Evolutionary conservation across 2,888 invertebrate genomes (phyloP).

Genomic region (Mythimna impura): DNA sequence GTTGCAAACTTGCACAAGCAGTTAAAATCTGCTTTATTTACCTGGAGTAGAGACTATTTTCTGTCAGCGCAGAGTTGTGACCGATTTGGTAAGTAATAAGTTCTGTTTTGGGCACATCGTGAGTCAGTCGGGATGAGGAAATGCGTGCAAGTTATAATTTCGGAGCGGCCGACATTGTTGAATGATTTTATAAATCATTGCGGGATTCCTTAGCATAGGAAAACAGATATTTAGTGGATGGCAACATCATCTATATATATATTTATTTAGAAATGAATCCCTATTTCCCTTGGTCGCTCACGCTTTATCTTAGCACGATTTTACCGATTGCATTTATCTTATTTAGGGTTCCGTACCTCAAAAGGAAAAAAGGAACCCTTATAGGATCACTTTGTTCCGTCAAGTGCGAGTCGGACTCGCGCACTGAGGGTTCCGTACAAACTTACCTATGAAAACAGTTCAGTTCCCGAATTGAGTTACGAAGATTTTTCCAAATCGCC

Average conservation of each 20-base stretch:
- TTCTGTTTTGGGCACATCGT: slow-evolving; percentile 88
- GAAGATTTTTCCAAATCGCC: no score
- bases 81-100: slow-evolving; percentile 83
- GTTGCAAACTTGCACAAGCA: slow-evolving; percentile 70
- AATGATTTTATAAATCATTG: slow-evolving; percentile 85
- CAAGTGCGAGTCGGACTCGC: no score
- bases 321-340: no score
- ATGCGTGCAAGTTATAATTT: slow-evolving; percentile 89
- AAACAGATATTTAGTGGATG: slow-evolving; percentile 64
- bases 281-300: no score
- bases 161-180: slow-evolving; percentile 87
- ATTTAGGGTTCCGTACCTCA: no score
- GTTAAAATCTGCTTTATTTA: slow-evolving; percentile 44
- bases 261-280: slow-evolving; percentile 2
- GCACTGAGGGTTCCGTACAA: no score
- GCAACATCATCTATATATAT: slow-evolving; percentile 61
- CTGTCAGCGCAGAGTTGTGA: slow-evolving; percentile 33
- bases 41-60: slow-evolving; percentile 64
- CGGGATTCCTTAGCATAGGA: slow-evolving; percentile 70
- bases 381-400: no score
- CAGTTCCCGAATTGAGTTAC: no score
- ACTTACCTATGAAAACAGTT: no score
- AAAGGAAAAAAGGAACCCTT: no score
- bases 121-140: slow-evolving; percentile 89
- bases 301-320: no score